Evolutionary conservation across 2,888 invertebrate species (phyloP).

Genomic region (Volucella bombylans): DNA sequence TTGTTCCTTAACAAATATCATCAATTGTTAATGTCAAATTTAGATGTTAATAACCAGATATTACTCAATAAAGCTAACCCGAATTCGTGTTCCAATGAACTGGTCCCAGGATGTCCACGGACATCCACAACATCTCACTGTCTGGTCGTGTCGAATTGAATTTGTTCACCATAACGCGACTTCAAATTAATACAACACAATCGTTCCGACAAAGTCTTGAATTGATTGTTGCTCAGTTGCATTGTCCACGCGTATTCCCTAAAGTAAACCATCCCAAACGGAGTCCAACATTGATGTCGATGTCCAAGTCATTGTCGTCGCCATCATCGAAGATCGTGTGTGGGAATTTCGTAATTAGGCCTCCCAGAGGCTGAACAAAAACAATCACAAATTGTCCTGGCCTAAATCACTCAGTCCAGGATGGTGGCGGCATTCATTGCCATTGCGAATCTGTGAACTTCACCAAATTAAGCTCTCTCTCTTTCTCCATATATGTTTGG

Average conservation of each 20-base stretch:
- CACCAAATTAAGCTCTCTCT: conserved; percentile 67
- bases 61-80: too few species aligned
- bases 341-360: conserved; percentile 73
- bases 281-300: conserved; percentile 14
- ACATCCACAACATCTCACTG: too few species aligned
- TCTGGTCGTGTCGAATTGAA: conserved; percentile 29
- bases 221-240: conserved; percentile 31
- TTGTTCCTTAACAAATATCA: too few species aligned
- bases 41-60: too few species aligned
- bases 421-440: conserved; percentile 67
- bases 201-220: conserved; percentile 47
- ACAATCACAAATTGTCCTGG: conserved; percentile 71
- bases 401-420: conserved; percentile 67
- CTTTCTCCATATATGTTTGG: background rate
- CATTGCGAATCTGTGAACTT: conserved; percentile 64
- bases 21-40: too few species aligned
- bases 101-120: too few species aligned
- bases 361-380: conserved; percentile 71
- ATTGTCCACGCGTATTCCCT: conserved; percentile 57
- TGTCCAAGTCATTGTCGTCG: conserved; percentile 2
- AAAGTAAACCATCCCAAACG: conserved; percentile 1
- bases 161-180: conserved; percentile 41
- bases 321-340: conserved; percentile 62
- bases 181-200: conserved; percentile 61
- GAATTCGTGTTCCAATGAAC: too few species aligned